phyloP scores from a whole-genome alignment of 2,113 vertebrate species.

The Terrapene triunguis region DNA sequence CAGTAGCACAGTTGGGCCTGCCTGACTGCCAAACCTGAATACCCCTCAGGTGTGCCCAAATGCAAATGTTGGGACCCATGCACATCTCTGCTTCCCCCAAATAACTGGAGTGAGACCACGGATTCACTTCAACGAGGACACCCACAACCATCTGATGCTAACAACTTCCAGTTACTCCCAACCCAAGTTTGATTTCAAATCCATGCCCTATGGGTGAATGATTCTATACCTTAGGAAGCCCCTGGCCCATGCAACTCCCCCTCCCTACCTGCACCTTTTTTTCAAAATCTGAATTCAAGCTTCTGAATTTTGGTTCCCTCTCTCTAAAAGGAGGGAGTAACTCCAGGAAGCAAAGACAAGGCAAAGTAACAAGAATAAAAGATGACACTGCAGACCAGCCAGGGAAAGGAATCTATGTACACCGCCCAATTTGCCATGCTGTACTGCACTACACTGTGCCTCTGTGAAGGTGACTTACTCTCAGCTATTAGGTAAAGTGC shows the following conservation, averaged over 20 bases:
- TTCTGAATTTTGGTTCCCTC: background rate
- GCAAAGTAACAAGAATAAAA: background rate
- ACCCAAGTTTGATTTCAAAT: background rate
- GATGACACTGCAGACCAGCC: background rate
- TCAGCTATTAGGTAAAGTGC: slow-evolving; percentile 23
- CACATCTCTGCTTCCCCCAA: background rate
- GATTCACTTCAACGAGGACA: background rate
- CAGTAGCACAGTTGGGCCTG: background rate
- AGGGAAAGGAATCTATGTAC: background rate
- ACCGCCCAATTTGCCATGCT: background rate
- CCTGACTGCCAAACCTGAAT: background rate
- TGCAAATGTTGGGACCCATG: background rate
- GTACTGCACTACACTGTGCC: background rate
- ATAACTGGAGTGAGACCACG: background rate
- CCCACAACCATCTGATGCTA: background rate
- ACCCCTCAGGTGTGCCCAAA: background rate
- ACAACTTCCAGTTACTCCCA: background rate
- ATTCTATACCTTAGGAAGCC: background rate
- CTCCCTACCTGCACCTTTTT: background rate
- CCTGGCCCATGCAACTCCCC: background rate
- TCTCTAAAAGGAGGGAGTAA: background rate
- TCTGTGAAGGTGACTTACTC: slow-evolving; percentile 45
- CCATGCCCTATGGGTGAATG: background rate
- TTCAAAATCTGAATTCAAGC: background rate
- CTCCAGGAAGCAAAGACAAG: background rate